Conservation (phyloP, 2,888 invertebrate species). For the Isotomurus palustris region DNA sequence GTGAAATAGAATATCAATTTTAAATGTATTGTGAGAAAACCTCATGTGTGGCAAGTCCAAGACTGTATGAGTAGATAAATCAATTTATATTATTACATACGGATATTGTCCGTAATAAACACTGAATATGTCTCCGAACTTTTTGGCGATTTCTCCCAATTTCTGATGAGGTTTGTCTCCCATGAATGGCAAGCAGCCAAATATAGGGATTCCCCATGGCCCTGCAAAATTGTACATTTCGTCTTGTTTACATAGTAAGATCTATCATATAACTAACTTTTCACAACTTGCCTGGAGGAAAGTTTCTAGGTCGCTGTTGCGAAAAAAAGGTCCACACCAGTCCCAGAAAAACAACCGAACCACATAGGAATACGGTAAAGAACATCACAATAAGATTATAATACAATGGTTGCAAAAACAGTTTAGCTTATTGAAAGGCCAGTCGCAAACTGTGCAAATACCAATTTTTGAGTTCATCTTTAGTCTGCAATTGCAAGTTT, state of each 20-base stretch:
- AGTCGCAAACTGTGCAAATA: too few species aligned
- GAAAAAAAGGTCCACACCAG: constrained; percentile 5
- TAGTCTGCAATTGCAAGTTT: too few species aligned
- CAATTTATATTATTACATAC: constrained; percentile 14
- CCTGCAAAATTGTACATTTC: constrained; percentile 13
- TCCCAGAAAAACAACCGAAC: too few species aligned
- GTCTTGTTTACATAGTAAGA: not conserved
- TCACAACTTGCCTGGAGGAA: constrained; percentile 25
- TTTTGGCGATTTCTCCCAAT: constrained; percentile 29
- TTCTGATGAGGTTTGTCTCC: constrained; percentile 25
- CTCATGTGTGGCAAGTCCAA: not conserved
- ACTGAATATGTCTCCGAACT: constrained; percentile 36
- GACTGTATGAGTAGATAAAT: not conserved
- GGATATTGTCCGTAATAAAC: constrained; percentile 30
- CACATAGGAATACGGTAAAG: too few species aligned
- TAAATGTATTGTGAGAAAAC: too few species aligned
- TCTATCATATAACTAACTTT: not conserved
- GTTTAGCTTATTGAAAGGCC: too few species aligned
- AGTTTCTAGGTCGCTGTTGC: constrained; percentile 15
- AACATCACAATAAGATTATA: too few species aligned
- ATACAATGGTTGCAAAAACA: too few species aligned
- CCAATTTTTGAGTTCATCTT: too few species aligned
- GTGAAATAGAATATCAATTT: too few species aligned
- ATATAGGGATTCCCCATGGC: constrained; percentile 29
- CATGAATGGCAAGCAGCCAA: constrained; percentile 37